Evolutionary conservation across 2,113 vertebrate genomes (phyloP).

Genomic region (Pantherophis guttatus): DNA sequence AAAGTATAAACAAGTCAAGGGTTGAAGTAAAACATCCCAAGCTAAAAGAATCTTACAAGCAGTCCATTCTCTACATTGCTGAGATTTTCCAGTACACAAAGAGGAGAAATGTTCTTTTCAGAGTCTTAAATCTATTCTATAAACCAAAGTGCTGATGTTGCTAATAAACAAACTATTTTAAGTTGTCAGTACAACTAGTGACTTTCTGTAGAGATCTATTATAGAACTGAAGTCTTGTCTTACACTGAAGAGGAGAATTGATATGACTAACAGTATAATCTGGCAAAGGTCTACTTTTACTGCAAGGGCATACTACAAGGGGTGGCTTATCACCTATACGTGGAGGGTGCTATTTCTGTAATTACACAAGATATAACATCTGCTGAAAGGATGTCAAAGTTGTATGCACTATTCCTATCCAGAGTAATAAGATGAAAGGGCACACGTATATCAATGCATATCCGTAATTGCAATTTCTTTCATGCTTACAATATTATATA

Average conservation of each 20-base stretch:
- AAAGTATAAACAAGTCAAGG: slow-evolving; percentile 1
- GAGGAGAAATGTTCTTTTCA: slow-evolving; percentile 46
- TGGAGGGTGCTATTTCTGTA: neutral
- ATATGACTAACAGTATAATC: neutral
- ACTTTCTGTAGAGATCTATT: slow-evolving; percentile 47
- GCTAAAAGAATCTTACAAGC: neutral
- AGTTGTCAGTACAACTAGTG: slow-evolving; percentile 44
- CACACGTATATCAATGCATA: neutral
- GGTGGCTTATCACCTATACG: neutral
- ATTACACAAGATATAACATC: neutral
- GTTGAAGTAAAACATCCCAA: neutral
- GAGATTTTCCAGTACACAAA: slow-evolving; percentile 41
- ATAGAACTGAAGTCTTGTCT: slow-evolving; percentile 42
- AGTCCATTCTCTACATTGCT: slow-evolving; percentile 41
- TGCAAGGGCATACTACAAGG: neutral
- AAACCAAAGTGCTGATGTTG: slow-evolving; percentile 61
- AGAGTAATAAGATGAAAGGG: neutral
- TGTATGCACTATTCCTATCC: neutral
- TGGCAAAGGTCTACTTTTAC: neutral
- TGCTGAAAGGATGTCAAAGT: neutral
- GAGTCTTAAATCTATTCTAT: slow-evolving; percentile 49
- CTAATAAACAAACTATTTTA: slow-evolving; percentile 55
- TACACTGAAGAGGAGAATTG: slow-evolving; percentile 20
- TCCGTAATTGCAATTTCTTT: neutral
- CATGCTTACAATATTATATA: neutral